Base-by-base conservation (phyloP, 1,140 invertebrate genomes). In the Wiebesia pumilae region DNA sequence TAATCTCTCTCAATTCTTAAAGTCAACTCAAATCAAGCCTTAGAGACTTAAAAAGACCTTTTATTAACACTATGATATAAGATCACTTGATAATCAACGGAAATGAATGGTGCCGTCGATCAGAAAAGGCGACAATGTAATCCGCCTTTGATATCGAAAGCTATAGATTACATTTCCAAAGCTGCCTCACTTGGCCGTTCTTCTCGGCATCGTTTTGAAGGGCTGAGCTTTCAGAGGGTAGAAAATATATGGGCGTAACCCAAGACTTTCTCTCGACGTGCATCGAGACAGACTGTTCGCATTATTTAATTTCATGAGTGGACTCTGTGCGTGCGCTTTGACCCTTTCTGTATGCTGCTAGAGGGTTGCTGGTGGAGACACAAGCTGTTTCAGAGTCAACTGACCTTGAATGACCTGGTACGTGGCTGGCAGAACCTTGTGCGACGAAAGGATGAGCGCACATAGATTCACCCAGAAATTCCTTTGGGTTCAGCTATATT, bases 261-360 rank as follows among this genome's bases (percentile, higher is more conserved):
- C 10, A 54, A 54, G 19, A 54, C 7, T 54, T 54, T 54, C 19
- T 54, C 51, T 30, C 30, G 12, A 40, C 40, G 16, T 9, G 0
- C 43, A 3, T 30, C 19, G 1, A 40, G 33, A n/a, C 19, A 27
- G 33, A 47, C 51, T n/a, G 24, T 21, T 43, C 19, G 47, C 10
- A 38, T 73, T 58, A 83, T 73, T 83, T 58, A 54, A 83, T 83
- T 83, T 73, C n/a, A 27, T 62, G 43, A 10, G 6, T 67, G n/a
- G 33, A 40, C 79, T 7, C 19, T 3, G 12, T 12, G 19, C 19
- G 19, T 3, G 19, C 0, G 16, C 14, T 73, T 77, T 75, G 51
- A 77, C 51, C 51, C 71, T 83, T 62, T 43, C 3, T 19, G 33
- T 30, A 62, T 62, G 7, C 33, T 58, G 30, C 51, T 6, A 4